Evolutionary conservation across 1,140 invertebrate genomes (phyloP).

Genomic region (Choristoneura fumiferana): DNA sequence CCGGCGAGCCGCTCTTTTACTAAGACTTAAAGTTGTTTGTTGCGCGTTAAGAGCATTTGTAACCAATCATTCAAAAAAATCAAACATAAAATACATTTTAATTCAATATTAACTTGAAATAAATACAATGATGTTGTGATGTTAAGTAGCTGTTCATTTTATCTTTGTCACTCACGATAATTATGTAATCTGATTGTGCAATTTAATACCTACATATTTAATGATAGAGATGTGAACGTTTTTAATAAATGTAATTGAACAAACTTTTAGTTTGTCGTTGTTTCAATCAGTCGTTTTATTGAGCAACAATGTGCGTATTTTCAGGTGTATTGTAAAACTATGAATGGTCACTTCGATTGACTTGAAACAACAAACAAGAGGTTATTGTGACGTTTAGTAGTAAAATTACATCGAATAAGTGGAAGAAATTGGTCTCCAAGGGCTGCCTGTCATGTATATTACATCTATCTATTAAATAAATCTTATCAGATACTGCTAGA

Average conservation of each 20-base stretch:
- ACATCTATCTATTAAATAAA: slow-evolving; percentile 30
- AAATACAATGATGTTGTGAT: slow-evolving; percentile 9
- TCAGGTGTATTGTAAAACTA: slow-evolving; percentile 47
- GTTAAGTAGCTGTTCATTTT: slow-evolving; percentile 18
- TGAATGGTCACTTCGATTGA: slow-evolving; percentile 45
- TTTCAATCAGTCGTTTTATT: slow-evolving; percentile 27
- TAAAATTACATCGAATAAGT: slow-evolving; percentile 35
- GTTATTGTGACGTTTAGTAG: slow-evolving; percentile 47
- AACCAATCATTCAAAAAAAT: not conserved
- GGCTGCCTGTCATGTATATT: slow-evolving; percentile 40
- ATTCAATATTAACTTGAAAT: slow-evolving; percentile 1
- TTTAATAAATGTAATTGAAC: not conserved
- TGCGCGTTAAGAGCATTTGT: slow-evolving; percentile 26
- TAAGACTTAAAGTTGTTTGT: slow-evolving; percentile 55
- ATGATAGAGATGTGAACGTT: not conserved
- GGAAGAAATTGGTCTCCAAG: slow-evolving; percentile 30
- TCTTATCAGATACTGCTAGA: slow-evolving; percentile 4
- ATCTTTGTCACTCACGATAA: slow-evolving; percentile 7
- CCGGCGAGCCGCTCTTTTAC: not conserved
- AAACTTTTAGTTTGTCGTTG: not conserved
- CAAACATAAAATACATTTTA: slow-evolving; percentile 14
- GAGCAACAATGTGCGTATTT: slow-evolving; percentile 39
- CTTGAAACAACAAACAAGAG: slow-evolving; percentile 53
- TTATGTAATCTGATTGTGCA: not conserved
- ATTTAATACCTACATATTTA: slow-evolving; percentile 1